Conservation (phyloP, 1,140 invertebrate genomes). For the Neodiprion pinetum region DNA sequence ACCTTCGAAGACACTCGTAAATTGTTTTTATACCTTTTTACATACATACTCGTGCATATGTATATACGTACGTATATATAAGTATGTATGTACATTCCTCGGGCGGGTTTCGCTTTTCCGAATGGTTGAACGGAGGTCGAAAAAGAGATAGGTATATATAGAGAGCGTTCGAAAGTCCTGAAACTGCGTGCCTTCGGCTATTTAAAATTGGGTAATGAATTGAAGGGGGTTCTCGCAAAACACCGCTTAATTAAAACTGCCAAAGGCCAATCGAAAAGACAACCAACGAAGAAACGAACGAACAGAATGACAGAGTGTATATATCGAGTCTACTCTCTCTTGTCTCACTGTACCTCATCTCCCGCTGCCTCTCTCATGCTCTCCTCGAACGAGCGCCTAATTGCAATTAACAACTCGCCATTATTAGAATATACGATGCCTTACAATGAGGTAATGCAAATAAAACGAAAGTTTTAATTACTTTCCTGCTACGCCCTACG, state of each 20-base stretch:
- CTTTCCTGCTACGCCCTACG: slow-evolving; percentile 53
- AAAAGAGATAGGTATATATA: slow-evolving; percentile 3
- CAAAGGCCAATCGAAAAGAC: slow-evolving; percentile 14
- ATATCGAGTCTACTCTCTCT: neutral
- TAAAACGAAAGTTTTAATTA: slow-evolving; percentile 64
- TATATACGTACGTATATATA: slow-evolving; percentile 16
- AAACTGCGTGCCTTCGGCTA: neutral
- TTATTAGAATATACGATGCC: slow-evolving; percentile 61
- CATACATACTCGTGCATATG: neutral
- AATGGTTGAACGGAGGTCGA: neutral
- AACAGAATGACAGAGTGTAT: neutral
- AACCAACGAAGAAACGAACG: neutral
- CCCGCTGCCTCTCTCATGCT: neutral
- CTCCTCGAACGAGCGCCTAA: slow-evolving; percentile 50
- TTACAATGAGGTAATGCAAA: slow-evolving; percentile 62
- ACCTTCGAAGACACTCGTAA: too few species aligned
- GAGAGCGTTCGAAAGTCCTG: neutral
- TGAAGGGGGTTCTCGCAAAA: slow-evolving; percentile 15
- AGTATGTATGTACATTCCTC: slow-evolving; percentile 17
- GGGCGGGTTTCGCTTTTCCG: too few species aligned
- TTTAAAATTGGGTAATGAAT: slow-evolving; percentile 21
- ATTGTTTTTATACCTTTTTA: too few species aligned
- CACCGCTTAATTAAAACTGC: slow-evolving; percentile 17
- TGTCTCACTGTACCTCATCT: neutral
- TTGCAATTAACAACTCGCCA: slow-evolving; percentile 62